A percentile compares a stretch with the other conserved stretches of the same genome.
Evolutionary conservation across 2,113 vertebrate species (phyloP).

Genomic region (Meleagris gallopavo): DNA sequence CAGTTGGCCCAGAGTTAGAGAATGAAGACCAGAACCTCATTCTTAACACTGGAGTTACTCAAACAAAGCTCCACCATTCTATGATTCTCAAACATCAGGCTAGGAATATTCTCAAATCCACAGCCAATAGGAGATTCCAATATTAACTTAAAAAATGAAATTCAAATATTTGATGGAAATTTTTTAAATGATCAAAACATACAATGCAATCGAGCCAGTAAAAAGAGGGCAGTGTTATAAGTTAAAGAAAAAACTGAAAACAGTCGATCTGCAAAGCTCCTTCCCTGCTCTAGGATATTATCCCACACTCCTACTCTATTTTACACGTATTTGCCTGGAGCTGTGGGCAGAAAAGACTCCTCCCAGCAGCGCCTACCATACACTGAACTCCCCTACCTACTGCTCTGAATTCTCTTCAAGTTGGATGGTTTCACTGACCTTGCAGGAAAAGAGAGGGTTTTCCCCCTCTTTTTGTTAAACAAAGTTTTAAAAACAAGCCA

Average conservation of each 20-base stretch:
- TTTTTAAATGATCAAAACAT: accelerated
- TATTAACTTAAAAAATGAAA: neutral
- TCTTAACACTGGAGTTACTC: neutral
- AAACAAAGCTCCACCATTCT: neutral
- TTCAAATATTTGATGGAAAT: neutral
- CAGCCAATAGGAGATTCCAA: neutral
- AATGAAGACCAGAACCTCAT: neutral
- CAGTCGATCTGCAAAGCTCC: neutral
- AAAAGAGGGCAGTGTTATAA: neutral
- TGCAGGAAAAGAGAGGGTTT: neutral
- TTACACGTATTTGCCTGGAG: neutral
- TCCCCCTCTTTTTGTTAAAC: conserved; percentile 32
- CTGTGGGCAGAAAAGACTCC: neutral
- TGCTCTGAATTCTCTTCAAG: neutral
- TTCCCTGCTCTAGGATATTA: neutral
- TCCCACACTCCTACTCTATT: neutral
- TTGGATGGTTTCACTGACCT: neutral
- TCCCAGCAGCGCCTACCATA: neutral
- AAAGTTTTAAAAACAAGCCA: conserved; percentile 30
- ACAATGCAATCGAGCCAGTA: neutral
- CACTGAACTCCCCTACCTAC: neutral
- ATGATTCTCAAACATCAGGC: neutral
- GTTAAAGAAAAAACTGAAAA: neutral
- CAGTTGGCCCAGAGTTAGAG: neutral
- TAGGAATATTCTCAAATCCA: neutral